Evolutionary conservation across 2,888 invertebrate species (phyloP), one percentile per base, ranked within the genome.

Genomic region (Pristionchus arcanus): DNA sequence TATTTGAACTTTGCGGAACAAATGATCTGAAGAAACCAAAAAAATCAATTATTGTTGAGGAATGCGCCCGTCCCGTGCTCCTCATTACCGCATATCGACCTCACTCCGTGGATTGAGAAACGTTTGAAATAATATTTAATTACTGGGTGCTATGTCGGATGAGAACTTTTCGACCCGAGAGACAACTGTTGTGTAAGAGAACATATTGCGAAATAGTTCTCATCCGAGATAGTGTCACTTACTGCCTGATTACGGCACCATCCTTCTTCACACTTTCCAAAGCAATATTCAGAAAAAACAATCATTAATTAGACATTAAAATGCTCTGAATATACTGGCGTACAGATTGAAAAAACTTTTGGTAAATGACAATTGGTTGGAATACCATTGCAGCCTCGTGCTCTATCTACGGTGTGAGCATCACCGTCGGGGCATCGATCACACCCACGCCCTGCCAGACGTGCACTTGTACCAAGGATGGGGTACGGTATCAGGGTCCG

Each of bases 51-150:
- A 49, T 49, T 49, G 84, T 93, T 87, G 87, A 93, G 94, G 37
- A 94, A 94, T 90, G 89, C 92, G 11, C 94, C 93, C 85, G 91
- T 93, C 21, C 89, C 92, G 25, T 94, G 94, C 90, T 87, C 90
- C 2, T 91, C 92, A 71, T 91, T 94, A 74, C 93, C 92, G 9
- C 91, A 91, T 25, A 90, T 94, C 34, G 91, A 94, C 90, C 90
- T 94, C 86, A 90, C 90, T 25, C 86, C 90, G 25, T 94, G 94
- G 94, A 90, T 90, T 77, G 94, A 94, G 49, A 91, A 91, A 88
- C 91, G 89, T 89, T 21, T 19, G 71, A 55, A 25, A 9, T 42
- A 2, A 34, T n/a, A 55, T 13, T 37, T 77, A 5, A 84, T 34
- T 77, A 31, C 7, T 53, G 53, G 15, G 11, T 53, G 15, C 53